These are phyloP conservation scores for Idris sp. DNA, from an alignment of 1,140 invertebrate species.

Conservation along the genomic window DNA sequence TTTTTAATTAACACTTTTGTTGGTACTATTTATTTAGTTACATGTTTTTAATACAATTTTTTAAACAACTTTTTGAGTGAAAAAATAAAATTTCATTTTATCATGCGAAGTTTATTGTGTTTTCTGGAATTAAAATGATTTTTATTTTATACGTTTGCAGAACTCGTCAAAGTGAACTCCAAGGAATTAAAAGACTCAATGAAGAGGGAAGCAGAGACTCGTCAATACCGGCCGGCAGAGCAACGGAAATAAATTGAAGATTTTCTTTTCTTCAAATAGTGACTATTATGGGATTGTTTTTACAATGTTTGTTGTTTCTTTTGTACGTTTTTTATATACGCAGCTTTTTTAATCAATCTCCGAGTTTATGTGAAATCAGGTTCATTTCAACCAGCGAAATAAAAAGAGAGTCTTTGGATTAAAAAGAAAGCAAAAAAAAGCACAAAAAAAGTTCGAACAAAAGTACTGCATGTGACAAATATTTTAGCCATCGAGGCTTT, in stretches of 20 bases:
- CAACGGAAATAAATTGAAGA: slow-evolving; percentile 71
- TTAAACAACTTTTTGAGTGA: too few species aligned
- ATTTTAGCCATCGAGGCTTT: too few species aligned
- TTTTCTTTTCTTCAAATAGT: slow-evolving; percentile 37
- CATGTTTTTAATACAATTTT: too few species aligned
- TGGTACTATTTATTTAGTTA: too few species aligned
- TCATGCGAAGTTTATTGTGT: too few species aligned
- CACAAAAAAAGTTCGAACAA: too few species aligned
- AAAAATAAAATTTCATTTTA: too few species aligned
- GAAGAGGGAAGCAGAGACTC: slow-evolving; percentile 65
- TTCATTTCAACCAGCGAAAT: too few species aligned
- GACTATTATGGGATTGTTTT: slow-evolving; percentile 40
- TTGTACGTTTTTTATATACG: slow-evolving; percentile 25
- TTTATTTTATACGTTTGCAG: slow-evolving; percentile 58
- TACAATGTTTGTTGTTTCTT: slow-evolving; percentile 32
- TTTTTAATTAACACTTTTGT: too few species aligned
- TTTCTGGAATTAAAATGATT: slow-evolving; percentile 31
- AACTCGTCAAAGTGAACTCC: slow-evolving; percentile 67
- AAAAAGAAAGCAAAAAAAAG: too few species aligned
- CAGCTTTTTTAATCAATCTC: slow-evolving; percentile 41
- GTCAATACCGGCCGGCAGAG: slow-evolving; percentile 55
- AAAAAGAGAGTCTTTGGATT: too few species aligned
- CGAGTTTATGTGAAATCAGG: slow-evolving; percentile 23
- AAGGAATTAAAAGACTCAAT: slow-evolving; percentile 67
- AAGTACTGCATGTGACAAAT: too few species aligned